Evolutionary conservation across 1,140 invertebrate species (phyloP), one percentile per base, ranked within the genome.

Genomic region (Hyphantria cunea): DNA sequence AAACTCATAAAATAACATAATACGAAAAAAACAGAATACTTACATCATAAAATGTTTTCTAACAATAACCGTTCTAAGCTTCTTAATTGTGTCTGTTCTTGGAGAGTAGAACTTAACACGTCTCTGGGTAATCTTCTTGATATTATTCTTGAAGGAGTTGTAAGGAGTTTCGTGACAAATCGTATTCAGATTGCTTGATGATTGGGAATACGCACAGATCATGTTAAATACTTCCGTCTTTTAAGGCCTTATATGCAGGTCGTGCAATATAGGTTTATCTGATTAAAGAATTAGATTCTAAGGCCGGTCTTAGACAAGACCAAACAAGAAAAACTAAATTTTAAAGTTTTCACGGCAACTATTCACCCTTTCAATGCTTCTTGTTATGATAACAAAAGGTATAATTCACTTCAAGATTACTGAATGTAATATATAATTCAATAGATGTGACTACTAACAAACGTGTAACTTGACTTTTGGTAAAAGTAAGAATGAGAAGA

Each of bases 31-130:
- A 7, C 37, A 11, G 37, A 61, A 42, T 76, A 85, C 82, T 84
- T 76, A 84, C 81, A 86, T 84, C 68, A 74, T 84, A 37, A 68
- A 37, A 37, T 76, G 66, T 80, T 62, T 80, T 78, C 61, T 78
- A 45, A 48, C 68, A 70, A 69, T 58, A 45, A 69, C 65, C 73
- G 66, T 76, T 73, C 80, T 87, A 69, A 82, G 80, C 59, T 82
- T 87, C 68, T 77, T 83, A 37, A 77, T 72, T 59, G 77, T 80
- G 62, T 81, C 74, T 47, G 74, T 84, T 78, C 73, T 68, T 70
- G 79, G 76, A 64, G 17, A 76, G 68, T 50, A 74, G 61, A 64
- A 66, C 55, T 72, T 77, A 17, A 63, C 74, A 49, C 58, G 68
- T 62, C 64, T 69, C 65, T 76, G 72, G 65, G 72, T 64, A 37